Percentiles rank a stretch among this genome's conserved stretches.
These are phyloP conservation scores for Polypedilum pembai DNA, from an alignment of 1,140 invertebrate genomes.

Conservation along the genomic window DNA sequence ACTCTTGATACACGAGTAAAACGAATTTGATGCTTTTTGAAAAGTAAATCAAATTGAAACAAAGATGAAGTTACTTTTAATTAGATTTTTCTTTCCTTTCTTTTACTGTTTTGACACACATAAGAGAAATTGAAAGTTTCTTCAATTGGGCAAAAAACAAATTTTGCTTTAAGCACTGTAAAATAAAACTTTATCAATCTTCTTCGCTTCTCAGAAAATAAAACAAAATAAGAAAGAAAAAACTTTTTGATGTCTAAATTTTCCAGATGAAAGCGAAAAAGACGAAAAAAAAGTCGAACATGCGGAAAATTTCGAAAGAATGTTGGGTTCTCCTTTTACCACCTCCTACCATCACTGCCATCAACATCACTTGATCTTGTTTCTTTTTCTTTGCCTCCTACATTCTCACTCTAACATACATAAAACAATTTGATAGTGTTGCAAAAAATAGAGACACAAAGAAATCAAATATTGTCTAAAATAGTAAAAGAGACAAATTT, in stretches of 20 bases:
- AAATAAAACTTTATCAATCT: slow-evolving; percentile 4
- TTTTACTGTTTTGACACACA: too few species aligned
- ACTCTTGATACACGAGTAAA: too few species aligned
- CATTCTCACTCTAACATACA: not conserved
- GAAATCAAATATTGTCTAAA: not conserved
- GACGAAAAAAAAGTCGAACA: not conserved
- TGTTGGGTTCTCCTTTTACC: slow-evolving; percentile 16
- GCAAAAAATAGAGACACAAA: not conserved
- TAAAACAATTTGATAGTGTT: not conserved
- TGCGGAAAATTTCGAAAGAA: slow-evolving; percentile 13
- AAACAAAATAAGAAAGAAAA: not conserved
- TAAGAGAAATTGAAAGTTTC: not conserved
- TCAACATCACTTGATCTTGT: not conserved
- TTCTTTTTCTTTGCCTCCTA: not conserved
- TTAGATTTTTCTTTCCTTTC: too few species aligned
- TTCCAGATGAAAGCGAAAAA: slow-evolving; percentile 7
- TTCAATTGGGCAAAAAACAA: not conserved
- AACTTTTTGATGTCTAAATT: slow-evolving; percentile 7
- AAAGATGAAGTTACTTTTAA: too few species aligned
- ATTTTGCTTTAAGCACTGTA: not conserved
- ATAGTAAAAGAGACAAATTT: not conserved
- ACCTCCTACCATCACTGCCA: not conserved
- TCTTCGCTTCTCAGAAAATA: slow-evolving; percentile 1
- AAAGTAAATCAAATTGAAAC: too few species aligned
- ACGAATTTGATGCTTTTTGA: too few species aligned